Evolutionary conservation across 2,797 vertebrate genomes (phyloP).

Genomic region (Loris lydekkerianus): DNA sequence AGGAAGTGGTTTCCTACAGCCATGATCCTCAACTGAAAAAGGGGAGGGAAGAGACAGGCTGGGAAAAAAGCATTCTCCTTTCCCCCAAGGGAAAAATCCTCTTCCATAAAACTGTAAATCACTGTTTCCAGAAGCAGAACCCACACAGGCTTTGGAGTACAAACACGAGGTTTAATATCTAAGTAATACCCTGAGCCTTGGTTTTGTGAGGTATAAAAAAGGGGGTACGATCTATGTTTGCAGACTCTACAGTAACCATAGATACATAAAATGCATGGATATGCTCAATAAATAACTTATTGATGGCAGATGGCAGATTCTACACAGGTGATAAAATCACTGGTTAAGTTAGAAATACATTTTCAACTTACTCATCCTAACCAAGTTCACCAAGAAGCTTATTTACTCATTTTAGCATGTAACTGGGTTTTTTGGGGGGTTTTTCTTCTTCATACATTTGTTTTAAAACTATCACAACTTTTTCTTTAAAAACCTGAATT

Average conservation of each 20-base stretch:
- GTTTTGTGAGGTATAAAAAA: neutral
- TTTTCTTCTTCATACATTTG: neutral
- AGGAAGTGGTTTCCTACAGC: neutral
- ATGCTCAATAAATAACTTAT: neutral
- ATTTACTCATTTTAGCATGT: neutral
- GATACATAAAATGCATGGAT: neutral
- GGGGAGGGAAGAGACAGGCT: too few species aligned
- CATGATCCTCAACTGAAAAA: neutral
- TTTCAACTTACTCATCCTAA: neutral
- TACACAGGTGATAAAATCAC: neutral
- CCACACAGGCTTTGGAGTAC: neutral
- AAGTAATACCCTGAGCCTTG: neutral
- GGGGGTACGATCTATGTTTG: neutral
- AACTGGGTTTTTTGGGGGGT: neutral
- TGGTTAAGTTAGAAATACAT: neutral
- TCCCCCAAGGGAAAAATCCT: neutral
- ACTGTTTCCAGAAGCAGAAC: neutral
- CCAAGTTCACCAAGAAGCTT: constrained; percentile 7
- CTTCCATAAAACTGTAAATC: neutral
- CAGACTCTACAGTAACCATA: neutral
- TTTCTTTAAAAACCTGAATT: constrained; percentile 39
- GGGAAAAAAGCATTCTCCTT: neutral
- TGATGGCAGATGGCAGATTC: neutral
- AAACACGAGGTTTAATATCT: neutral
- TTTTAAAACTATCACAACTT: constrained; percentile 32